A percentile compares a stretch with the other conserved stretches of the same genome.
These are phyloP conservation scores for Psittacula echo DNA, from an alignment of 2,797 vertebrate genomes.

Conservation along the genomic window DNA sequence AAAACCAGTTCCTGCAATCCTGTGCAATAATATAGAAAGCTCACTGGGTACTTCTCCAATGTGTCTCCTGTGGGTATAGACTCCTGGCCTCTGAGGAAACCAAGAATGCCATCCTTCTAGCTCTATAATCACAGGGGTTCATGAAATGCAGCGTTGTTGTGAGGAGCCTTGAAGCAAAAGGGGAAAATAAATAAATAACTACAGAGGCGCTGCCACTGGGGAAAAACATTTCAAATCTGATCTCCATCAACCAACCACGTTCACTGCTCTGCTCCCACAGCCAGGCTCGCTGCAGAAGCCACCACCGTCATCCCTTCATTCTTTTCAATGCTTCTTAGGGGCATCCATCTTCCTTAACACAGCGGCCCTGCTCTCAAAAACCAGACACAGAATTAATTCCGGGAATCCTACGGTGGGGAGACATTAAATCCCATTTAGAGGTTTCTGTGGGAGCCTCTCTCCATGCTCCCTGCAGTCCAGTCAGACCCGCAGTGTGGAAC, in stretches of 20 bases:
- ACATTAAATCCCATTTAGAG: slow-evolving; percentile 65
- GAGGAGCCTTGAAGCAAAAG: slow-evolving; percentile 25
- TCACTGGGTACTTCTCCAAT: slow-evolving; percentile 23
- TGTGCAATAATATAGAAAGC: slow-evolving; percentile 46
- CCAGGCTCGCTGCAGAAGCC: slow-evolving; percentile 32
- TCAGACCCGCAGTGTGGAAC: neutral
- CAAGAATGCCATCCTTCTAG: slow-evolving; percentile 44
- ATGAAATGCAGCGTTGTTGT: slow-evolving; percentile 6
- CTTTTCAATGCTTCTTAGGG: slow-evolving; percentile 43
- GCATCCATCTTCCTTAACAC: slow-evolving; percentile 66
- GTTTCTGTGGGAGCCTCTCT: slow-evolving; percentile 66
- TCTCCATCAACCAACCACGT: slow-evolving; percentile 50
- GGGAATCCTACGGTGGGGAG: slow-evolving; percentile 51
- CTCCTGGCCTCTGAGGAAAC: slow-evolving; percentile 25
- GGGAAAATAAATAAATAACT: slow-evolving; percentile 59
- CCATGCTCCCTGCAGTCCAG: slow-evolving; percentile 11
- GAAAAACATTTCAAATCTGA: neutral
- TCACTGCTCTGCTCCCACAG: slow-evolving; percentile 8
- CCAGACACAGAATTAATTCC: slow-evolving; percentile 68
- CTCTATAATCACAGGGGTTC: slow-evolving; percentile 51
- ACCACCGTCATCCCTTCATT: slow-evolving; percentile 14
- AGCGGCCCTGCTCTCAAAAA: slow-evolving; percentile 42
- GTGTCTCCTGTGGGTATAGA: slow-evolving; percentile 33
- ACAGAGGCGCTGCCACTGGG: neutral
- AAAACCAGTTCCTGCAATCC: slow-evolving; percentile 68